Evolutionary conservation across 2,797 vertebrate species (phyloP), one percentile per base, ranked within the genome.

Genomic region (Poeciliopsis turneri): DNA sequence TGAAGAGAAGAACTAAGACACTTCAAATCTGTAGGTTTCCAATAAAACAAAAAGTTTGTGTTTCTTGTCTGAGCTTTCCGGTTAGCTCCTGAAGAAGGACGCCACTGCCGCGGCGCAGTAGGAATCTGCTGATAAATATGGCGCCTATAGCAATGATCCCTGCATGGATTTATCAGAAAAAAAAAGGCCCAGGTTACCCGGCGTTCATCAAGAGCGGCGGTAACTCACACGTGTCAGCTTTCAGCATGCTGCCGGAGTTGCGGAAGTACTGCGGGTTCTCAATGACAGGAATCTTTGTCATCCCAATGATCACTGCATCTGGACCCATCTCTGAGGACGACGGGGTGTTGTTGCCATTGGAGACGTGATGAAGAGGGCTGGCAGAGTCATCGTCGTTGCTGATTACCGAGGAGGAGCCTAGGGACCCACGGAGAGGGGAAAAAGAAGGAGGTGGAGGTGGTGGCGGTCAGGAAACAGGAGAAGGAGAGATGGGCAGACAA

Each of bases 261-360:
- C 98, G 97, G 94, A 99, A 99, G 94, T 99, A 99, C 92, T 99
- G 98, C 0, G 97, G 98, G 94, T 99, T 99, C 96, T 99, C 98
- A 39, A 99, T 99, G 90, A 99, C 97, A 1, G 98, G 98, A 90
- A 99, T 99, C 96, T 99, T 99, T 57, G 97, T 99, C 98, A 99
- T 99, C 83, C 98, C 98, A 82, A 99, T 99, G 90, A 99, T 97
- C 92, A 99, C 98, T 16, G 98, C 96, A 68, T 99, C 98, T 73
- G 97, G 97, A 84, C 98, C 98, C n/a, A 98, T 98, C 92, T 99
- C 98, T 2, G 98, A 99, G 90, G 98, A 99, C 69, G 98, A 99
- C 0, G 98, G 98, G 74, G 98, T 99, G 91, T 99, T 99, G 93
- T 98, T 99, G 94, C 98, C 98, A 90, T 99, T 99, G 91, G 98